A percentile compares a stretch with the other conserved stretches of the same genome.
phyloP scores from a whole-genome alignment of 2,888 invertebrate species.

The Cartodere bifasciata region DNA sequence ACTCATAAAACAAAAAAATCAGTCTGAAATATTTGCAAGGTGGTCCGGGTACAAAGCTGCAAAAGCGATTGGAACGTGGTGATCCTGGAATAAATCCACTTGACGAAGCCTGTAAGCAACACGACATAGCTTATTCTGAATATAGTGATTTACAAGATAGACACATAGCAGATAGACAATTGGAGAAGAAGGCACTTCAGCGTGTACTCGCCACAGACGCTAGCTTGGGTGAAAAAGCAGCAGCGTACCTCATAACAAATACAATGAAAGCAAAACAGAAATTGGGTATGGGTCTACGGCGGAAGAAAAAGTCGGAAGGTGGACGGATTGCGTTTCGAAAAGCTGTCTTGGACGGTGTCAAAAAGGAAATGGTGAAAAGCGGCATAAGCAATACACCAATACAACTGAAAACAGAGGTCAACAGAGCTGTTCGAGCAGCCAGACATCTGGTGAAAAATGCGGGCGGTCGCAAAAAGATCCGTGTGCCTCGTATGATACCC shows the following conservation, averaged over 20 bases:
- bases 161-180: slow-evolving; percentile 8
- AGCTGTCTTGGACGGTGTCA: background rate
- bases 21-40: no score
- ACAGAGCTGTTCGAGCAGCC: no score
- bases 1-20: no score
- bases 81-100: slow-evolving; percentile 25
- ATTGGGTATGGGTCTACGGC: slow-evolving; percentile 19
- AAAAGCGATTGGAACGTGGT: slow-evolving; percentile 21
- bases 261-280: slow-evolving; percentile 25
- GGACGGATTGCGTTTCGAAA: background rate
- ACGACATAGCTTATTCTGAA: slow-evolving; percentile 25
- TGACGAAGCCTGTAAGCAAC: slow-evolving; percentile 25
- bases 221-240: slow-evolving; percentile 22
- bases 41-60: slow-evolving; percentile 20
- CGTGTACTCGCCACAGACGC: slow-evolving; percentile 22
- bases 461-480: no score
- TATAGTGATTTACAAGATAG: slow-evolving; percentile 4
- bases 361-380: no score
- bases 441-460: no score
- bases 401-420: no score
- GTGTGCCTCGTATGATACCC: no score
- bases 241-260: slow-evolving; percentile 20
- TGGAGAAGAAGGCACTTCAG: slow-evolving; percentile 18
- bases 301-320: slow-evolving; percentile 3
- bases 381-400: no score